phyloP scores from a whole-genome alignment of 2,888 invertebrate genomes.

The Patella caerulea region DNA sequence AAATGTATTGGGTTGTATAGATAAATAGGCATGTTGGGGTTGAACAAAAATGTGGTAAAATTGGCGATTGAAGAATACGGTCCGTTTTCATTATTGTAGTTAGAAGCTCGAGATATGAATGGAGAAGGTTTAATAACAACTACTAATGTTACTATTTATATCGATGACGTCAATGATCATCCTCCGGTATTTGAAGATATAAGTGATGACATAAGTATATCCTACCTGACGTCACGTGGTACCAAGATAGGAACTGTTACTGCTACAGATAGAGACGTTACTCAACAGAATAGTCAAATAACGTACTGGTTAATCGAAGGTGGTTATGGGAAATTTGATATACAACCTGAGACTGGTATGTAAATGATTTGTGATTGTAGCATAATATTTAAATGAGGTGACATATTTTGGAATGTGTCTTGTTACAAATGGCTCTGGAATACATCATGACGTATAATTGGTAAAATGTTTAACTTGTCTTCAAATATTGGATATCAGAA shows the following conservation, averaged over 20 bases:
- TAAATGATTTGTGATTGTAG: not conserved
- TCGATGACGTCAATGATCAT: conserved; percentile 32
- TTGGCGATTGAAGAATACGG: no score
- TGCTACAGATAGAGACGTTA: conserved; percentile 16
- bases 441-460: no score
- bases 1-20: no score
- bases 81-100: conserved; percentile 11
- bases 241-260: conserved; percentile 4
- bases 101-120: conserved; percentile 26
- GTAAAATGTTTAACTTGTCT: no score
- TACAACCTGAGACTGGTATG: conserved; percentile 13
- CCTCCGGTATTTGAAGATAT: conserved; percentile 17
- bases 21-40: no score
- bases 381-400: no score
- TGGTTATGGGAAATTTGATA: conserved; percentile 21
- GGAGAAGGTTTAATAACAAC: conserved; percentile 17
- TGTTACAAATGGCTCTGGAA: no score
- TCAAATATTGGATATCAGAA: no score
- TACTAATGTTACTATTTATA: conserved; percentile 24
- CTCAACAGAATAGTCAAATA: conserved; percentile 17
- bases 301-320: conserved; percentile 15
- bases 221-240: not conserved
- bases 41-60: no score
- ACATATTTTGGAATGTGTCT: no score
- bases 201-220: not conserved